Conservation (phyloP, 2,888 invertebrate species). For the Plagodis dolabraria region DNA sequence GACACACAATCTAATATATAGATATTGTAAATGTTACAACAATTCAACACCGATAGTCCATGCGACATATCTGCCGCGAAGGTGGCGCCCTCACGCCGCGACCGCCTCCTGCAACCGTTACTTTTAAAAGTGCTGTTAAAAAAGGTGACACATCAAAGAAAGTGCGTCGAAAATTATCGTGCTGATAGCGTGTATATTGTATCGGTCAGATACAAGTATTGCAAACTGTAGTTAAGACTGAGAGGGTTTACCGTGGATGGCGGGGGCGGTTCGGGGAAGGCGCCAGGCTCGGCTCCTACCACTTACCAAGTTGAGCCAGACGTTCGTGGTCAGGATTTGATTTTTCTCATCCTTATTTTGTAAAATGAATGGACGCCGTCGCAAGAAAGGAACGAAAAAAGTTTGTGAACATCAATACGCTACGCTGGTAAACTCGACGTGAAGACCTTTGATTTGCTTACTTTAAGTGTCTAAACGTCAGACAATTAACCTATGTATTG, state of each 20-base stretch:
- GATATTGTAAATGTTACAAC: conserved; percentile 69
- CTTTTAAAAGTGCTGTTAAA: conserved; percentile 30
- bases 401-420: conserved; percentile 67
- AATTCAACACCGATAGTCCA: conserved; percentile 80
- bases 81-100: conserved; percentile 69
- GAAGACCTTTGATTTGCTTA: conserved; percentile 8
- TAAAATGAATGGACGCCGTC: conserved; percentile 86
- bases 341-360: conserved; percentile 98
- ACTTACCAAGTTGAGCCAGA: conserved; percentile 99
- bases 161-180: conserved; percentile 47
- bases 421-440: conserved; percentile 33
- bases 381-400: conserved; percentile 83
- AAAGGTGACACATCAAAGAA: conserved; percentile 36
- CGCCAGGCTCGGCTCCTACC: conserved; percentile 81
- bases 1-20: conserved; percentile 72
- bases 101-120: conserved; percentile 70
- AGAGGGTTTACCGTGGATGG: conserved; percentile 42
- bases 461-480: background rate
- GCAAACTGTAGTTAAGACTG: conserved; percentile 16
- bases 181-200: conserved; percentile 34
- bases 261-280: conserved; percentile 71
- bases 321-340: conserved; percentile 99
- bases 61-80: conserved; percentile 79
- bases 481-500: background rate
- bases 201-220: conserved; percentile 17